Evolutionary conservation across 2,113 vertebrate species (phyloP), one percentile per base, ranked within the genome.

Genomic region (Syngnathus floridae): DNA sequence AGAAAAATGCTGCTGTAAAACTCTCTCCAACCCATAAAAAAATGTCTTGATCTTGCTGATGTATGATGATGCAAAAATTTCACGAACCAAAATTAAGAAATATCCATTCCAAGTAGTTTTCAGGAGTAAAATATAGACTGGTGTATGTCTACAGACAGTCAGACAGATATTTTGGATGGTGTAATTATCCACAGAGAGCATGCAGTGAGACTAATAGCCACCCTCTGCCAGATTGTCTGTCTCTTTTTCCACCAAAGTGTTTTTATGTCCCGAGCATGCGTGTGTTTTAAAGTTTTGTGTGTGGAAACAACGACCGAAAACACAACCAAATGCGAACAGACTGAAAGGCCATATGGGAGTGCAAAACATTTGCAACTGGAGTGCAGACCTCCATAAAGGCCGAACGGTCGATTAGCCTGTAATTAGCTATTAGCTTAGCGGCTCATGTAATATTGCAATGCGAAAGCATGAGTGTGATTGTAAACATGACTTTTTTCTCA

Each of bases 141-240:
- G 37, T n/a, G 10, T 21, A 12, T 9, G 19, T 59, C 17, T n/a
- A 37, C 17, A 38, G 35, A 38, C 57, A 56, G 54, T 26, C 54
- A 56, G 54, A 56, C 54, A 56, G 26, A 56, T 59, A 38, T 59
- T 40, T 59, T 59, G 36, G 57, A 38, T 59, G 57, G 36, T 59
- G 57, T 38, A 12, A 59, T 59, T 59, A 40, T 59, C 57, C 57
- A 40, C 48, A 69, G 67, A 77, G 58, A 63, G 67, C 41, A 69
- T 74, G 64, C 49, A 72, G 73, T 69, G 81, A 73, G 71, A 71
- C 58, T 21, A 60, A 71, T 35, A 52, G 54, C 60, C 71, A 69
- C 46, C 13, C 61, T 66, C 64, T 43, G 17, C 64, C 8, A 26
- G 62, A 66, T 56, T 58, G 10, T 21, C 58, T 65, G 45, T 57